phyloP scores from a whole-genome alignment of 2,888 invertebrate genomes.

The Oeneis ivallda region DNA sequence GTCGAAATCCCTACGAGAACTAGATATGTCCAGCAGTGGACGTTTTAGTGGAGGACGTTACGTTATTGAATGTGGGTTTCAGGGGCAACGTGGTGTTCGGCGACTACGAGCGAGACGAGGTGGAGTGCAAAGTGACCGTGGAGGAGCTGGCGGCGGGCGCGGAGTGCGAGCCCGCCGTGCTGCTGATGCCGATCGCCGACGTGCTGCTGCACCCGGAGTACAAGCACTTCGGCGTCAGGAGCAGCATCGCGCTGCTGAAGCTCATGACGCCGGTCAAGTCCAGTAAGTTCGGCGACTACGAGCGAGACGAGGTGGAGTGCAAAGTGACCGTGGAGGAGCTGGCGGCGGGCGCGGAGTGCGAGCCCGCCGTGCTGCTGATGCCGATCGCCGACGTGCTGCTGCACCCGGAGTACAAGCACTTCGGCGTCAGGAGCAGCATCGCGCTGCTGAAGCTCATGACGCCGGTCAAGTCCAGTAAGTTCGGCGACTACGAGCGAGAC shows the following conservation, averaged over 20 bases:
- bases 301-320: conserved; percentile 66
- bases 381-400: conserved; percentile 69
- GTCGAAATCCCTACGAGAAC: too few species aligned
- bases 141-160: conserved; percentile 50
- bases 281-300: conserved; percentile 67
- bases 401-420: conserved; percentile 71
- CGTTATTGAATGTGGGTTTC: neutral
- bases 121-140: conserved; percentile 53
- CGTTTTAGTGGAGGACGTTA: too few species aligned
- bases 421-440: conserved; percentile 58
- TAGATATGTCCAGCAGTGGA: too few species aligned
- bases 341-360: conserved; percentile 53
- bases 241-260: conserved; percentile 65
- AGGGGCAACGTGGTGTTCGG: conserved; percentile 67
- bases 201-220: conserved; percentile 71
- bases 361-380: conserved; percentile 62
- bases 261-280: conserved; percentile 59
- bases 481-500: conserved; percentile 70
- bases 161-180: conserved; percentile 59
- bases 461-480: conserved; percentile 59
- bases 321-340: conserved; percentile 48
- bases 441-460: conserved; percentile 64
- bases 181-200: conserved; percentile 68
- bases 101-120: conserved; percentile 69
- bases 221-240: conserved; percentile 61